phyloP scores from a whole-genome alignment of 2,888 invertebrate genomes.

The Anaspis maculata region DNA sequence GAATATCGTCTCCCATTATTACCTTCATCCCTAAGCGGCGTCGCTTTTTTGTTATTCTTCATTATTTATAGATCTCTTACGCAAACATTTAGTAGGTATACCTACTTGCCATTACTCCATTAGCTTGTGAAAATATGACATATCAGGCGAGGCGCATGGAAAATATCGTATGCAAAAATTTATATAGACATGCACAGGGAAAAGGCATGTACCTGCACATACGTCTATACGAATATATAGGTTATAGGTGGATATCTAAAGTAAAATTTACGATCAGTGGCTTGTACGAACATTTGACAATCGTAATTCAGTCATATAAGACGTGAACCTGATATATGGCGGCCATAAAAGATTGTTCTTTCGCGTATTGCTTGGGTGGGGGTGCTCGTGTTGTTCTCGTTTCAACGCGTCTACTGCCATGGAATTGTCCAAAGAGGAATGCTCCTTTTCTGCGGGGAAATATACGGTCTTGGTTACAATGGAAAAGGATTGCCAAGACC shows the following conservation, averaged over 20 bases:
- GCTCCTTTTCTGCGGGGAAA: too few species aligned
- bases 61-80: background rate
- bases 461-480: too few species aligned
- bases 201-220: too few species aligned
- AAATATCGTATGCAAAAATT: background rate
- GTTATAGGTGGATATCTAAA: slow-evolving; percentile 12
- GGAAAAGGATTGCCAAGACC: too few species aligned
- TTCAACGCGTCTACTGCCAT: too few species aligned
- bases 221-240: slow-evolving; percentile 9
- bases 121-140: background rate
- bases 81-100: background rate
- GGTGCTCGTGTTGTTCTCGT: too few species aligned
- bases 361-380: too few species aligned
- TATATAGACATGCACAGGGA: too few species aligned
- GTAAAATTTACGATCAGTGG: slow-evolving; percentile 10
- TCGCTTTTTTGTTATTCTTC: background rate
- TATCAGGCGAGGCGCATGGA: background rate
- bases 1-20: background rate
- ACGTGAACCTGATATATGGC: slow-evolving; percentile 9
- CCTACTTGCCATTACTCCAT: background rate
- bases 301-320: slow-evolving; percentile 12
- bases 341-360: slow-evolving; percentile 10
- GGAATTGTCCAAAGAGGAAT: too few species aligned
- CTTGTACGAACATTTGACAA: slow-evolving; percentile 10
- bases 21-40: too few species aligned